Percentiles rank a stretch among this genome's conserved stretches.
Evolutionary conservation across 2,113 vertebrate genomes (phyloP).

Genomic region (Pygoscelis antarcticus): DNA sequence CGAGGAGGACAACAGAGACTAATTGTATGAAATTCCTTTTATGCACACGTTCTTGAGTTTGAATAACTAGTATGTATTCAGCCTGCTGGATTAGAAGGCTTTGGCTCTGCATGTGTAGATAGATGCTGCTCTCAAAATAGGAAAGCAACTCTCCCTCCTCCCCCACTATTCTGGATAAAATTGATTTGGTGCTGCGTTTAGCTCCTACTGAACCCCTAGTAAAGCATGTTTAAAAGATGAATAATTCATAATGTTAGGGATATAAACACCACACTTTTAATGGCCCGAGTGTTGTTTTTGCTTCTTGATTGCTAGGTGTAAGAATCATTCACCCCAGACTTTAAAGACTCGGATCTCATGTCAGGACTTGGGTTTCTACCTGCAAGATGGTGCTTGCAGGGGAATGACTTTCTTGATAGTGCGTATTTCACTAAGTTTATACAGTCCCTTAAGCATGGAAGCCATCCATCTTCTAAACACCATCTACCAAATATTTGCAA

Average conservation of each 20-base stretch:
- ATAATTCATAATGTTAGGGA: neutral
- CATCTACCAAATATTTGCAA: neutral
- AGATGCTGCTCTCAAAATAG: constrained; percentile 49
- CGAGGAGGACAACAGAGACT: constrained; percentile 18
- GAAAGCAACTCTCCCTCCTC: neutral
- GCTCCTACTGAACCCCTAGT: neutral
- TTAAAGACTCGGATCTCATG: neutral
- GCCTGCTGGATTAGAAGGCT: constrained; percentile 31
- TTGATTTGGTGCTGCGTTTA: neutral
- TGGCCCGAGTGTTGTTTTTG: neutral
- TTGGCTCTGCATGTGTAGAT: constrained; percentile 46
- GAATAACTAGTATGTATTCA: constrained; percentile 59
- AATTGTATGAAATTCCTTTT: constrained; percentile 68
- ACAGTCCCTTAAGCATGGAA: neutral
- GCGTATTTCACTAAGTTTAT: neutral
- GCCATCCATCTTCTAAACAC: neutral
- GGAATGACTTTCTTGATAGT: neutral
- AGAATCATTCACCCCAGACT: neutral
- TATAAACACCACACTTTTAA: neutral
- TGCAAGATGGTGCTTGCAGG: neutral
- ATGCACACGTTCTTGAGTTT: constrained; percentile 62
- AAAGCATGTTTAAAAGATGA: neutral
- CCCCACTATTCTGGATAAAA: neutral
- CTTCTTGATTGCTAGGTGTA: neutral
- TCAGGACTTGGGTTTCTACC: neutral